Conservation (phyloP, 2,113 vertebrate species). For the Vulpes ferrilata region DNA sequence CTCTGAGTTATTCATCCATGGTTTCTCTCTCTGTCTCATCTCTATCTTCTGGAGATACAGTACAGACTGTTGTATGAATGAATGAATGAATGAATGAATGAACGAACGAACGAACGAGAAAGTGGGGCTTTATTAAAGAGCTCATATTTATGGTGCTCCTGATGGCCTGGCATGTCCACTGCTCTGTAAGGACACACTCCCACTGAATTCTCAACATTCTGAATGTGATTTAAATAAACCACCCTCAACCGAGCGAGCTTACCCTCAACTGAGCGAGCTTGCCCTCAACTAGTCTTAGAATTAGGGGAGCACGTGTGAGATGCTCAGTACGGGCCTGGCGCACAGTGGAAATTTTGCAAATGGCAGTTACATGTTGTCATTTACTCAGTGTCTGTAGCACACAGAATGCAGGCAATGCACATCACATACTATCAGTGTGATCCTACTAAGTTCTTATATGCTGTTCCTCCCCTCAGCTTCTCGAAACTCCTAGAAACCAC, state of each 20-base stretch:
- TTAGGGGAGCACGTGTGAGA: neutral
- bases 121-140: neutral
- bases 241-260: neutral
- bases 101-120: neutral
- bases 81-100: neutral
- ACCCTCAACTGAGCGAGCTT: neutral
- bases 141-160: neutral
- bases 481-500: neutral
- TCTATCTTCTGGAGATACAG: neutral
- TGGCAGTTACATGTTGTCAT: neutral
- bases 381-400: neutral
- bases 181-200: neutral
- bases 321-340: accelerated
- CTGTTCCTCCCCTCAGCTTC: neutral
- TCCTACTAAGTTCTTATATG: too few species aligned
- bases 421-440: too few species aligned
- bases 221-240: neutral
- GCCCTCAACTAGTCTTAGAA: accelerated
- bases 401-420: neutral
- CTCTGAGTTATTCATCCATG: neutral
- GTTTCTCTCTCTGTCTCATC: neutral
- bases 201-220: accelerated
- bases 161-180: neutral
- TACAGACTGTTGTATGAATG: neutral
- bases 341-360: neutral